These are phyloP conservation scores for Stegostoma tigrinum DNA, from an alignment of 2,113 vertebrate species.

Conservation along the genomic window DNA sequence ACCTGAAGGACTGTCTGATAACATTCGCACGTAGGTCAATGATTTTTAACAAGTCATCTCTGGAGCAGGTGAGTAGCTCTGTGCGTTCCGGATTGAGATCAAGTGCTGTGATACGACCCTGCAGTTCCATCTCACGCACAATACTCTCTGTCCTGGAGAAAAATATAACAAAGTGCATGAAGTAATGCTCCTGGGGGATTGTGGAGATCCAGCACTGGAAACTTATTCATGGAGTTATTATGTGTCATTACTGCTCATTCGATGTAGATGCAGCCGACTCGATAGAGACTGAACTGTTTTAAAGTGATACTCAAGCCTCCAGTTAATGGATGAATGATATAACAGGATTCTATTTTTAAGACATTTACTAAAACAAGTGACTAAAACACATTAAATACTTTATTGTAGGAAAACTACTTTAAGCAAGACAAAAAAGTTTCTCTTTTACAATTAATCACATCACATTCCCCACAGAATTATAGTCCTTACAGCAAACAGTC, in stretches of 20 bases:
- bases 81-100: constrained; percentile 89
- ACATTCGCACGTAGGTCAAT: constrained; percentile 75
- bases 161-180: not conserved
- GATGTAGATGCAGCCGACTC: not conserved
- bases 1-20: constrained; percentile 82
- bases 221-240: not conserved
- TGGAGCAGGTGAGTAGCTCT: constrained; percentile 84
- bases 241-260: not conserved
- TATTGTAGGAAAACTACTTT: not conserved
- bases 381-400: not conserved
- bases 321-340: not conserved
- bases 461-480: not conserved
- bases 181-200: not conserved
- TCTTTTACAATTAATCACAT: not conserved
- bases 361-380: not conserved
- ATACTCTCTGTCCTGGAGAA: constrained; percentile 74
- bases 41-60: constrained; percentile 86
- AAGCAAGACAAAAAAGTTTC: not conserved
- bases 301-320: not conserved
- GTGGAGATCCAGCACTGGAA: not conserved
- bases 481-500: not conserved
- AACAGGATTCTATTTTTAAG: not conserved
- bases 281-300: not conserved
- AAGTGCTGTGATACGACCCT: constrained; percentile 82
- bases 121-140: constrained; percentile 80